Evolutionary conservation across 2,888 invertebrate genomes (phyloP).

Genomic region (Drosophila maculinotata): DNA sequence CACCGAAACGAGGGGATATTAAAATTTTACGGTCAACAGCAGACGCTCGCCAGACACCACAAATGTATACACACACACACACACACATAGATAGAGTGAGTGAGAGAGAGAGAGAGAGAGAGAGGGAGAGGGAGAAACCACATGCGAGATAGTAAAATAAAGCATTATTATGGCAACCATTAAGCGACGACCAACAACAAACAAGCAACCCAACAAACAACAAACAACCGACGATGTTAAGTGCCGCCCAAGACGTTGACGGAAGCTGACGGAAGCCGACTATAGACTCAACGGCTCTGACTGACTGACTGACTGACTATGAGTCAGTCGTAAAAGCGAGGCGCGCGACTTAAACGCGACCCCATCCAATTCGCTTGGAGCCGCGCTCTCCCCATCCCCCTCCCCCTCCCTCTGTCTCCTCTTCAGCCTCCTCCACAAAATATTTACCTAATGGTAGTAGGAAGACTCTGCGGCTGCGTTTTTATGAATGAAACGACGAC

Average conservation of each 20-base stretch:
- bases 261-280: constrained; percentile 68
- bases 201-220: constrained; percentile 23
- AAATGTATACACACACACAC: constrained; percentile 5
- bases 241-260: constrained; percentile 61
- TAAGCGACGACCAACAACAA: constrained; percentile 53
- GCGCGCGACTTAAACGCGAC: constrained; percentile 62
- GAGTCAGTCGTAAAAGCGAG: constrained; percentile 56
- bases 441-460: constrained; percentile 32
- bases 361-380: constrained; percentile 19
- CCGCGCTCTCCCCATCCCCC: neutral
- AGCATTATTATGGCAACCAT: constrained; percentile 78
- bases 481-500: constrained; percentile 75
- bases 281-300: constrained; percentile 39
- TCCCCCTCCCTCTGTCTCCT: neutral
- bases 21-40: constrained; percentile 76
- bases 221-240: constrained; percentile 46
- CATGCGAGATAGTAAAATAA: constrained; percentile 75
- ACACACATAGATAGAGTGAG: too few relatives aligned
- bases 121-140: constrained; percentile 16
- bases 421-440: neutral
- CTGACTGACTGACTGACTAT: neutral
- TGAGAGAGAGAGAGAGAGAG: neutral
- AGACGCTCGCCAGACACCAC: constrained; percentile 71
- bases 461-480: constrained; percentile 43
- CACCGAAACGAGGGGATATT: constrained; percentile 60